A percentile compares a stretch with the other conserved stretches of the same genome.
Evolutionary conservation across 2,113 vertebrate genomes (phyloP).

Genomic region (Edolisoma coerulescens): DNA sequence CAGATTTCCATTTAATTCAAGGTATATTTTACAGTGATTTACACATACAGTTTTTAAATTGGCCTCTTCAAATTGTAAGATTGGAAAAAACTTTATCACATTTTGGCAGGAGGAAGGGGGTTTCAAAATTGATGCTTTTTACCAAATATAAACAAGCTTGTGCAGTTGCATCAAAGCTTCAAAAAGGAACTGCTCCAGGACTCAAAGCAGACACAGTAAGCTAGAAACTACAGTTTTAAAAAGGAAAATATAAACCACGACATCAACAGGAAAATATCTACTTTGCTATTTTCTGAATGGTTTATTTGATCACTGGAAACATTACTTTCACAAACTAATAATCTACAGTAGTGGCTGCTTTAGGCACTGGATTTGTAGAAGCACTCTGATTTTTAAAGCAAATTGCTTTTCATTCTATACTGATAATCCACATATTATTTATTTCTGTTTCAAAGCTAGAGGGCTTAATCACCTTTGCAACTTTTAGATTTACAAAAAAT

Average conservation of each 20-base stretch:
- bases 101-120: constrained; percentile 30
- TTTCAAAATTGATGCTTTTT: constrained; percentile 23
- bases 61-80: constrained; percentile 37
- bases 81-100: constrained; percentile 13
- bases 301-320: constrained; percentile 46
- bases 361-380: constrained; percentile 66
- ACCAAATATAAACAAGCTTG: constrained; percentile 25
- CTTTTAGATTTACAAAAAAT: not conserved
- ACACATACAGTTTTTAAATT: constrained; percentile 16
- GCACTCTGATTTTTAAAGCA: constrained; percentile 56
- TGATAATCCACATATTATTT: not conserved
- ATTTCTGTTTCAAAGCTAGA: not conserved
- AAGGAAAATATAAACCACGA: constrained; percentile 53
- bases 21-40: constrained; percentile 63
- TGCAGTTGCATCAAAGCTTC: constrained; percentile 27
- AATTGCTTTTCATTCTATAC: constrained; percentile 29
- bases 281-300: constrained; percentile 36
- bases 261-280: constrained; percentile 46
- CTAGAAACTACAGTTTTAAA: constrained; percentile 49
- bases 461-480: constrained; percentile 16
- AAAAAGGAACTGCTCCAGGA: constrained; percentile 33
- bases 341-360: constrained; percentile 45
- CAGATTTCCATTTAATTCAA: constrained; percentile 56
- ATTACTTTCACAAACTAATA: constrained; percentile 50
- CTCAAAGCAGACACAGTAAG: constrained; percentile 59